phyloP scores from a whole-genome alignment of 2,113 vertebrate species.

The Riparia riparia region DNA sequence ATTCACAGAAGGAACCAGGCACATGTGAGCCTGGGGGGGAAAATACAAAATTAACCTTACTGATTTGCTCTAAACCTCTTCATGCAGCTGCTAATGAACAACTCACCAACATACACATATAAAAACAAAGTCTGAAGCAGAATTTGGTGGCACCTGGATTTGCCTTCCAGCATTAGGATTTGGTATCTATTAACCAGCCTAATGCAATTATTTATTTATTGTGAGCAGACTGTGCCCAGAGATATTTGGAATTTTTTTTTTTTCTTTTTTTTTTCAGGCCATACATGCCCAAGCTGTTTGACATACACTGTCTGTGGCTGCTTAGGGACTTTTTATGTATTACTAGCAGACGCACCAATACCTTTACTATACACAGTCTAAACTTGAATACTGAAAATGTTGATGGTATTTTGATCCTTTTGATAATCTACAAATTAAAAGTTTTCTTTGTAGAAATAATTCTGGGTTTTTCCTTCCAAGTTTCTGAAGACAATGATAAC shows the following conservation, averaged over 20 bases:
- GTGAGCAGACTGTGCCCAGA: background rate
- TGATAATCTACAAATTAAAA: background rate
- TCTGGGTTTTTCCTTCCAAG: background rate
- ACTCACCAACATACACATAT: rapidly evolving
- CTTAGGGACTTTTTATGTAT: background rate
- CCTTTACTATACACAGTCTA: background rate
- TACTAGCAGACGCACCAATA: background rate
- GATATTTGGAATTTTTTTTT: background rate
- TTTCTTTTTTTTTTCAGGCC: background rate
- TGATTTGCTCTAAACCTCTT: background rate
- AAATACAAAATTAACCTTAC: background rate
- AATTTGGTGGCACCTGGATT: background rate
- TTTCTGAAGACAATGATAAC: background rate
- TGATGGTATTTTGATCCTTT: background rate
- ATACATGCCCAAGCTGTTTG: background rate
- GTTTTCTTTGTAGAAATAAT: background rate
- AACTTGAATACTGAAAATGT: background rate
- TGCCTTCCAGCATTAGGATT: background rate
- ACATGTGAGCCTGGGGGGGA: rapidly evolving
- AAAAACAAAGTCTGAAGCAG: background rate
- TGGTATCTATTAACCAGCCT: background rate
- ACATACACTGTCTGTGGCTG: rapidly evolving
- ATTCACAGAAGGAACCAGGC: background rate
- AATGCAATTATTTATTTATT: background rate
- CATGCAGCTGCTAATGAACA: background rate